These are phyloP conservation scores for Aphodius sticticus DNA, from an alignment of 2,888 invertebrate species.

Conservation along the genomic window DNA sequence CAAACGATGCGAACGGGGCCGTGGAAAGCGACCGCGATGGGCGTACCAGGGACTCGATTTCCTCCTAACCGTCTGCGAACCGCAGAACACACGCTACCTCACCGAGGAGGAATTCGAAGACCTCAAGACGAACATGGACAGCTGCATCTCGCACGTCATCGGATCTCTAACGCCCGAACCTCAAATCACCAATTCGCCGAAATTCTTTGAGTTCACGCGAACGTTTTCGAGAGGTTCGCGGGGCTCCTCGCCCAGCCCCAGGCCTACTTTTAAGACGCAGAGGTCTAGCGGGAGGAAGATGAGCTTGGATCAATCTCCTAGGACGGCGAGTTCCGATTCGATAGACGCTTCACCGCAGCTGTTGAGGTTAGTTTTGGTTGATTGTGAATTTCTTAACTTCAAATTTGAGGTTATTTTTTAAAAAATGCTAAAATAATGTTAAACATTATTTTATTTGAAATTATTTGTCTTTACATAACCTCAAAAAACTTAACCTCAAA, in stretches of 20 bases:
- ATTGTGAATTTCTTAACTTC: too few species aligned
- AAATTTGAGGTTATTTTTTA: too few species aligned
- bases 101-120: conserved; percentile 82
- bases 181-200: conserved; percentile 54
- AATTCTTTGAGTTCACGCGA: conserved; percentile 52
- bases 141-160: conserved; percentile 86
- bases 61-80: conserved; percentile 84
- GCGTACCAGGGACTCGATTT: conserved; percentile 90
- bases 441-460: too few species aligned
- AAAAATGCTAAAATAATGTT: too few species aligned
- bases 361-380: conserved; percentile 26
- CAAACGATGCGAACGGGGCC: conserved; percentile 82
- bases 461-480: too few species aligned
- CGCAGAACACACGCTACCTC: conserved; percentile 79
- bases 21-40: conserved; percentile 86
- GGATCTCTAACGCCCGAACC: conserved; percentile 55
- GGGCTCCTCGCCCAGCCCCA: conserved; percentile 57
- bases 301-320: conserved; percentile 54
- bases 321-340: conserved; percentile 16
- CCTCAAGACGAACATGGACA: conserved; percentile 80
- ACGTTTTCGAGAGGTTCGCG: conserved; percentile 51
- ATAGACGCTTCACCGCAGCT: conserved; percentile 31
- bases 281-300: conserved; percentile 53
- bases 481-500: too few species aligned
- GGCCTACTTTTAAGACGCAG: conserved; percentile 57